These are phyloP conservation scores for Linnaemya tessellans DNA, from an alignment of 2,888 invertebrate species.

Conservation along the genomic window DNA sequence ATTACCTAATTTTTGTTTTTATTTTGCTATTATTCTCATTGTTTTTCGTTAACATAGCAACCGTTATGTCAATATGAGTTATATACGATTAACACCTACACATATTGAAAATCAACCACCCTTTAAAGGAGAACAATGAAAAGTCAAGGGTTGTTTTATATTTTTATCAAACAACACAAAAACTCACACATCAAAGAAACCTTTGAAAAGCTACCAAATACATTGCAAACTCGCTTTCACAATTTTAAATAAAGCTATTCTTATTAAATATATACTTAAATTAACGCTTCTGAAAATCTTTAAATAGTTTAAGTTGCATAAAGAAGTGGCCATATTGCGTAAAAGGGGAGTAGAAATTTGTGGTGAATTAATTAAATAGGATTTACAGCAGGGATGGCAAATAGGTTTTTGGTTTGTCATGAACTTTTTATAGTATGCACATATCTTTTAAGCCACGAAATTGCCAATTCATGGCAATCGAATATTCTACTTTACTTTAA, in stretches of 20 bases:
- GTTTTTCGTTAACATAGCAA: slow-evolving; percentile 55
- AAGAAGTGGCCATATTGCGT: background rate
- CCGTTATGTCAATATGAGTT: slow-evolving; percentile 33
- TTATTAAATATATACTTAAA: background rate
- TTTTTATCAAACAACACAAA: background rate
- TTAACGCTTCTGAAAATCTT: background rate
- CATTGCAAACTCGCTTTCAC: too few species aligned
- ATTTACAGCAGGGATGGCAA: background rate
- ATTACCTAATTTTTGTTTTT: slow-evolving; percentile 65
- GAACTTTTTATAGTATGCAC: too few species aligned
- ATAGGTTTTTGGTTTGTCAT: too few species aligned
- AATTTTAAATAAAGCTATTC: background rate
- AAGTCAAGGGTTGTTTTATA: slow-evolving; percentile 7
- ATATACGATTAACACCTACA: slow-evolving; percentile 20
- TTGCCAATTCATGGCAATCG: too few species aligned
- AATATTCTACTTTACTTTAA: too few species aligned
- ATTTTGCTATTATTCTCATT: slow-evolving; percentile 44
- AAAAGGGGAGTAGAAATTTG: background rate
- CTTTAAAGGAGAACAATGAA: background rate
- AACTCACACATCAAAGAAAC: background rate
- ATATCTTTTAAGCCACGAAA: too few species aligned
- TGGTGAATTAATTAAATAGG: background rate
- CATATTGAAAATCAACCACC: slow-evolving; percentile 5
- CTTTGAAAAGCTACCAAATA: background rate
- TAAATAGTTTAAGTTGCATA: background rate